phyloP scores from a whole-genome alignment of 2,113 vertebrate genomes.

The Dryoscopus gambensis region DNA sequence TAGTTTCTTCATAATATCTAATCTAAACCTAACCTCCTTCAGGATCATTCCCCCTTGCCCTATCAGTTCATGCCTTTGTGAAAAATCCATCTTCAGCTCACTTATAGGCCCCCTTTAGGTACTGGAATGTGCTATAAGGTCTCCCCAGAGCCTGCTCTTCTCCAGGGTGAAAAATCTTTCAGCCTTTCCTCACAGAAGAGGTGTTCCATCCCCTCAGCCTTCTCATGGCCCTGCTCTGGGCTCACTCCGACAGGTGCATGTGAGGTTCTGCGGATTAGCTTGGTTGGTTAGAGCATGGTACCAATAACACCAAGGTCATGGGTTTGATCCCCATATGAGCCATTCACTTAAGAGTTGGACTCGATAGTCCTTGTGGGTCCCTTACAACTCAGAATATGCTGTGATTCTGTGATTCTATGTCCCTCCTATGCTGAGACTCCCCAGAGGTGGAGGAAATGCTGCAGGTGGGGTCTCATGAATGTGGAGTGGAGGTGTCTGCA shows the following conservation, averaged over 20 bases:
- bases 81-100: not conserved
- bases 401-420: not conserved
- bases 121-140: not conserved
- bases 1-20: not conserved
- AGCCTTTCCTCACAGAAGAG: not conserved
- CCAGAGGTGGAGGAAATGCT: not conserved
- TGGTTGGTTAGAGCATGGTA: not conserved
- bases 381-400: not conserved
- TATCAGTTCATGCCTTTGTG: not conserved
- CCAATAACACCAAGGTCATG: not conserved
- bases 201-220: not conserved
- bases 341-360: not conserved
- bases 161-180: not conserved
- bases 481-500: not conserved
- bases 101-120: not conserved
- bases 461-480: not conserved
- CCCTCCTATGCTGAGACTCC: not conserved
- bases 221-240: not conserved
- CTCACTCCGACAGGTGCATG: rapidly evolving
- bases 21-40: not conserved
- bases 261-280: not conserved
- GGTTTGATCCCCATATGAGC: not conserved
- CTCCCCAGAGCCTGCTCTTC: not conserved
- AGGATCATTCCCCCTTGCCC: not conserved
- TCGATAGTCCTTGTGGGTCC: rapidly evolving